Base-by-base conservation (phyloP, 2,113 vertebrate species). In the Typhlomys cinereus region DNA sequence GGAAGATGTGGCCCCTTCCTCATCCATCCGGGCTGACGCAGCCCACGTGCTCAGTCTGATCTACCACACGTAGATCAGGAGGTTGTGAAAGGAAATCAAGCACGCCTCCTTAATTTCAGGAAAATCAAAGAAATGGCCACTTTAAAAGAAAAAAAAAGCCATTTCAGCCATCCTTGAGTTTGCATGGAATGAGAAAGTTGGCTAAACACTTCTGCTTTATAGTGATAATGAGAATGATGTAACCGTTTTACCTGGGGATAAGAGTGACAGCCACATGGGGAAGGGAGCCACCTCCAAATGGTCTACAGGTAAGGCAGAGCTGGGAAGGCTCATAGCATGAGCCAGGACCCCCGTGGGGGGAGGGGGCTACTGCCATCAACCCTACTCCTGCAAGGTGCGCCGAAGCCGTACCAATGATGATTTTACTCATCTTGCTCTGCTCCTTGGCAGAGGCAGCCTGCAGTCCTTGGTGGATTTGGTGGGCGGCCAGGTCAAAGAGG, bases 401-500 rank as follows among this genome's bases (percentile, higher is more conserved):
- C 0, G 52, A 34, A 89, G n/a, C 50, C 97, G 59, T 98, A 64
- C 99, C 99, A 54, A 98, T 99, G 48, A 99, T 95, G 88, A 99
- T 97, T 62, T 94, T 97, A 67, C 85, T 98, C 75, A 86, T 97
- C 92, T 94, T 85, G 76, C 85, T 93, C 0, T 44, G 95, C n/a
- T 97, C 98, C 94, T 96, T 93, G 0, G 90, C 96, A 21, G 96
- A 96, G 18, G 98, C 96, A 11, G 98, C 97, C 97, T 97, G 98
- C 89, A 99, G 95, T 57, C 97, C 97, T 7, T 98, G 97, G 90
- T 99, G 98, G 92, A 99, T 99, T 95, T 99, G 98, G 66, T 98
- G 98, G 0, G 99, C 98, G 1, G 99, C 98, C 96, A 98, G 95
- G 96, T 99, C 99, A 74, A 99, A 99, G 82, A 99, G 98, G 61